phyloP scores from a whole-genome alignment of 2,797 vertebrate genomes.

The Neomorphus geoffroyi region DNA sequence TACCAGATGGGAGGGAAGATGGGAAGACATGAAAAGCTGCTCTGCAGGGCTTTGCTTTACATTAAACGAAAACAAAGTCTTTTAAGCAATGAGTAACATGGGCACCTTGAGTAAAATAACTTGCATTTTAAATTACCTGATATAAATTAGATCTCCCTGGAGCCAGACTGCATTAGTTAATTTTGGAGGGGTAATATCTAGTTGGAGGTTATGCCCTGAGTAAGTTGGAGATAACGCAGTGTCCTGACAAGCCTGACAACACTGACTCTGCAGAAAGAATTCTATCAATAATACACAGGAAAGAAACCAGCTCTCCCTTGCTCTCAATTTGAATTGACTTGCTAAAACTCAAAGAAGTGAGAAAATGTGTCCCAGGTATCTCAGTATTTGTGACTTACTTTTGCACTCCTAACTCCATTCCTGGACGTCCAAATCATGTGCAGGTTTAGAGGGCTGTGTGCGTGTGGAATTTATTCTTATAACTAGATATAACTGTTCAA shows the following conservation, averaged over 20 bases:
- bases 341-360: neutral
- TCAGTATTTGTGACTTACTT: neutral
- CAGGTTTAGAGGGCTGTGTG: neutral
- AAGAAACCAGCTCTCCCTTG: neutral
- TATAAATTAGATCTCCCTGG: neutral
- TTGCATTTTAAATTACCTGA: neutral
- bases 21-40: neutral
- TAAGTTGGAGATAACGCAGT: neutral
- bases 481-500: neutral
- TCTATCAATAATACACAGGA: neutral
- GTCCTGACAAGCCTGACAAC: neutral
- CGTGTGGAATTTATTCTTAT: accelerated
- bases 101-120: neutral
- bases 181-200: neutral
- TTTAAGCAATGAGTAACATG: neutral
- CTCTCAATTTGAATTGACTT: neutral
- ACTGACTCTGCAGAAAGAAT: neutral
- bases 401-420: neutral
- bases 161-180: neutral
- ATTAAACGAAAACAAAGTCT: neutral
- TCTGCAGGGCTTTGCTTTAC: neutral
- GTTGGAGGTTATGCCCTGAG: neutral
- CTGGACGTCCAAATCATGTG: accelerated
- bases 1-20: neutral
- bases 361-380: neutral